Conservation (phyloP, 2,888 invertebrate genomes). For the Trachelus iudaicus region DNA sequence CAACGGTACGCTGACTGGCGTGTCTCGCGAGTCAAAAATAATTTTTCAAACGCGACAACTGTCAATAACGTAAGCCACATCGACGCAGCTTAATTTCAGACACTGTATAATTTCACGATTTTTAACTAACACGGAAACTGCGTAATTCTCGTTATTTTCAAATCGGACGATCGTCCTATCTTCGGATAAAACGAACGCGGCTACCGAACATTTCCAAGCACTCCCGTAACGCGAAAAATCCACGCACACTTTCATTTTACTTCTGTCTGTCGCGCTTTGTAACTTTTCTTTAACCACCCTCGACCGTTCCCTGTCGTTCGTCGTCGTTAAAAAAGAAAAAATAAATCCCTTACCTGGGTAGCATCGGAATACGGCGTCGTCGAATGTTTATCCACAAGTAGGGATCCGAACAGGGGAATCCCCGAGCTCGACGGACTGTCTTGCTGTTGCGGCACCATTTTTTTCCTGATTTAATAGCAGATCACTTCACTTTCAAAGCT, state of each 20-base stretch:
- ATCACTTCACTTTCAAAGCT: conserved; percentile 25
- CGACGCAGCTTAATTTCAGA: not conserved
- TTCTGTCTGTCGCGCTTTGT: not conserved
- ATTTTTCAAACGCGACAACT: not conserved
- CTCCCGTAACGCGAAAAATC: not conserved
- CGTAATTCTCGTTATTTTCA: not conserved
- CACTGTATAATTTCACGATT: not conserved
- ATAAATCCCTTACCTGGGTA: conserved; percentile 83
- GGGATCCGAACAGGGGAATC: conserved; percentile 87
- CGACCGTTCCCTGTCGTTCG: too few relatives aligned
- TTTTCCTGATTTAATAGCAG: conserved; percentile 40
- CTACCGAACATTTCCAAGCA: not conserved
- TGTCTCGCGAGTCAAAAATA: not conserved
- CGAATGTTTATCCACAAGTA: conserved; percentile 89
- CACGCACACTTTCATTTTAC: not conserved
- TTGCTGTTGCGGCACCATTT: conserved; percentile 82
- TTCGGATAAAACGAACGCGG: too few relatives aligned
- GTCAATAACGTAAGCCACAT: not conserved
- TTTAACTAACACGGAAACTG: not conserved
- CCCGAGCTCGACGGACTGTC: conserved; percentile 74
- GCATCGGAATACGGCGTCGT: conserved; percentile 98
- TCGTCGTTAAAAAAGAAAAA: not conserved
- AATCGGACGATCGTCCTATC: not conserved
- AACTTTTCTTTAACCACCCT: not conserved
- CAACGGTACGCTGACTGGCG: not conserved